Conservation (phyloP, 2,888 invertebrate genomes). For the Folsomia manolachei region DNA sequence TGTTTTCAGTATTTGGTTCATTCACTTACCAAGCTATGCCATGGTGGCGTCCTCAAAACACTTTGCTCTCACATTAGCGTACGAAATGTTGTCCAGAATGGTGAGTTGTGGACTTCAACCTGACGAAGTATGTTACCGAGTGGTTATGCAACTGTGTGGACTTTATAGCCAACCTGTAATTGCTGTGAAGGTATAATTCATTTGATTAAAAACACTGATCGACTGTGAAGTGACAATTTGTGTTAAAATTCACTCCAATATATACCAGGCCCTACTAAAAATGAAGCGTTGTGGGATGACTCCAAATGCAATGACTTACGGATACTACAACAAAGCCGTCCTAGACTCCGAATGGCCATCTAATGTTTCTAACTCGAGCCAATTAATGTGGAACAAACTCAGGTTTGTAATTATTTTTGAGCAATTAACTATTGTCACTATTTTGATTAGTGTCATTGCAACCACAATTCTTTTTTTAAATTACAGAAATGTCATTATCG, state of each 20-base stretch:
- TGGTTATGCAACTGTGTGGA: constrained; percentile 98
- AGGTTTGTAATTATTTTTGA: too few relatives aligned
- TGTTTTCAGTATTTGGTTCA: constrained; percentile 81
- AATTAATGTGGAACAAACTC: constrained; percentile 88
- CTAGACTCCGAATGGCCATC: constrained; percentile 94
- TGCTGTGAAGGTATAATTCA: constrained; percentile 69
- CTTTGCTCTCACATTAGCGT: constrained; percentile 75
- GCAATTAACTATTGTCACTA: constrained; percentile 16
- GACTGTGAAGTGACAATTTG: neutral
- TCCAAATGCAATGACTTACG: constrained; percentile 97
- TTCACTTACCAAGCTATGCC: constrained; percentile 86
- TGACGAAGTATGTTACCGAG: constrained; percentile 96
- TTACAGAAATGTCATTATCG: constrained; percentile 73
- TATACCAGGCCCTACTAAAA: constrained; percentile 65
- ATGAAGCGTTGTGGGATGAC: constrained; percentile 92
- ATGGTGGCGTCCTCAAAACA: constrained; percentile 67
- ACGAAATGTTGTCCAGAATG: constrained; percentile 81
- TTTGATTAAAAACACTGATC: constrained; percentile 54
- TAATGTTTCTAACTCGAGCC: constrained; percentile 70
- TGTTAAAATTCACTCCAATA: neutral
- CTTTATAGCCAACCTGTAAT: constrained; percentile 88
- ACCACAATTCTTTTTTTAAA: neutral
- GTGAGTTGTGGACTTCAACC: constrained; percentile 76
- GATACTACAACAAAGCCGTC: constrained; percentile 78
- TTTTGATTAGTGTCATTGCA: neutral